These are phyloP conservation scores for Lophotis ruficrista DNA, from an alignment of 2,113 vertebrate species.

Conservation along the genomic window DNA sequence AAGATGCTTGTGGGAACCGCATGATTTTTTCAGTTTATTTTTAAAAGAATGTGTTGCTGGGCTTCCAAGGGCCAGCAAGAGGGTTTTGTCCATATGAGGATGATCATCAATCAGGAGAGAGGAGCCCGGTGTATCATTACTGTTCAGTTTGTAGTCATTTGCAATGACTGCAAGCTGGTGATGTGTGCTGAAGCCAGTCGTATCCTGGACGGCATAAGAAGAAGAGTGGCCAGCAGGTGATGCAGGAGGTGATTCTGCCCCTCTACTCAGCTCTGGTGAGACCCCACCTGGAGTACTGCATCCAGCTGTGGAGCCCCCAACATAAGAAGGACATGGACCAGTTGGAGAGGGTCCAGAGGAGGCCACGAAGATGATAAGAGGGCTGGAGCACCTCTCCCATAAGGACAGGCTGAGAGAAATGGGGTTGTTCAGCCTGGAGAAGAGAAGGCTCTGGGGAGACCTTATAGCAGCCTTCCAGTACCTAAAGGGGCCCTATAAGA, in stretches of 20 bases:
- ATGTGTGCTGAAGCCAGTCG: not conserved
- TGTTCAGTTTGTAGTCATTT: not conserved
- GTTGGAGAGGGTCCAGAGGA: not conserved
- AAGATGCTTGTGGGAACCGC: not conserved
- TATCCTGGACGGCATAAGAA: not conserved
- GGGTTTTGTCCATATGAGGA: not conserved
- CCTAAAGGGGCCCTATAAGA: not conserved
- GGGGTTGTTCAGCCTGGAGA: not conserved
- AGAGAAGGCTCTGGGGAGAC: not conserved
- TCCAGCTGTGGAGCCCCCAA: not conserved
- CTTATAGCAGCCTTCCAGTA: not conserved
- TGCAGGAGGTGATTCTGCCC: not conserved
- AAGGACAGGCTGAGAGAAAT: not conserved
- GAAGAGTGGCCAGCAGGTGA: not conserved
- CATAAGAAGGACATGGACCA: not conserved
- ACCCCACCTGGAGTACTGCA: not conserved
- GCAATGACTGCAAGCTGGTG: not conserved
- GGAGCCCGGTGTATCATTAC: not conserved
- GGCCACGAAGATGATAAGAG: not conserved
- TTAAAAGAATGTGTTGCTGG: not conserved
- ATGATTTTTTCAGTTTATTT: not conserved
- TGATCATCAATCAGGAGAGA: not conserved
- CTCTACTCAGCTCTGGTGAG: not conserved
- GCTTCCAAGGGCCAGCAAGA: not conserved
- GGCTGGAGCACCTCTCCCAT: not conserved